phyloP scores from a whole-genome alignment of 2,888 invertebrate genomes.

The Ernsta delagoae region DNA sequence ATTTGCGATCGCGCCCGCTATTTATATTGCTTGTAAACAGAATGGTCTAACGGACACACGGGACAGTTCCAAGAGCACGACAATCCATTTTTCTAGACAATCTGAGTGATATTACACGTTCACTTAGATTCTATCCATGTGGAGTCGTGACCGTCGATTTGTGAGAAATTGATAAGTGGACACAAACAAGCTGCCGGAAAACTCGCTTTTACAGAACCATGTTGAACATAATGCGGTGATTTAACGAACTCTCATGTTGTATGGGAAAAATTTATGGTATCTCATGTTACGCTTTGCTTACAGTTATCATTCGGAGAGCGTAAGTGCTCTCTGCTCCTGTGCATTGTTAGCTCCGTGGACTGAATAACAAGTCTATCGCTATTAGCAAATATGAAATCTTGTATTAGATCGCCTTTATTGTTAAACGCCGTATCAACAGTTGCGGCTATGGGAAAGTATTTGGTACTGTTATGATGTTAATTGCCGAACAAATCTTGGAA shows the following conservation, averaged over 20 bases:
- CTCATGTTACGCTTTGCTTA: conserved; percentile 52
- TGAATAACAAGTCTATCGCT: conserved; percentile 75
- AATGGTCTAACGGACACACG: conserved; percentile 47
- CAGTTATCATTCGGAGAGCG: conserved; percentile 74
- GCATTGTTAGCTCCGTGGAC: conserved; percentile 79
- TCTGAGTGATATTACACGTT: conserved; percentile 46
- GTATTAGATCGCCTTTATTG: conserved; percentile 63
- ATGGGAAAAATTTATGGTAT: conserved; percentile 67
- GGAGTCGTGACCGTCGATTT: conserved; percentile 68
- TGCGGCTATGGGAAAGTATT: conserved; percentile 22
- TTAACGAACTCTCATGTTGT: conserved; percentile 64
- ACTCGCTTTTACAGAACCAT: conserved; percentile 49
- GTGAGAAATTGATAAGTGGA: conserved; percentile 64
- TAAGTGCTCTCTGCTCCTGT: conserved; percentile 64
- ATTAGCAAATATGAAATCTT: conserved; percentile 76
- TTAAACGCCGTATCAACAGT: conserved; percentile 36
- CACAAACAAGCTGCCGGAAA: conserved; percentile 57
- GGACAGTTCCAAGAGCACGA: conserved; percentile 40
- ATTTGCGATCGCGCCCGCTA: conserved; percentile 32
- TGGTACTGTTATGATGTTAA: conserved; percentile 21
- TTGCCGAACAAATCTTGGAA: conserved; percentile 18
- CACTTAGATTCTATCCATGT: conserved; percentile 57
- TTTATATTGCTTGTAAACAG: conserved; percentile 35
- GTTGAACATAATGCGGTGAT: conserved; percentile 56
- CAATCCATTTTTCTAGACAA: conserved; percentile 45